Base-by-base conservation (phyloP, 2,888 invertebrate species). In the Coleophora flavipennella region DNA sequence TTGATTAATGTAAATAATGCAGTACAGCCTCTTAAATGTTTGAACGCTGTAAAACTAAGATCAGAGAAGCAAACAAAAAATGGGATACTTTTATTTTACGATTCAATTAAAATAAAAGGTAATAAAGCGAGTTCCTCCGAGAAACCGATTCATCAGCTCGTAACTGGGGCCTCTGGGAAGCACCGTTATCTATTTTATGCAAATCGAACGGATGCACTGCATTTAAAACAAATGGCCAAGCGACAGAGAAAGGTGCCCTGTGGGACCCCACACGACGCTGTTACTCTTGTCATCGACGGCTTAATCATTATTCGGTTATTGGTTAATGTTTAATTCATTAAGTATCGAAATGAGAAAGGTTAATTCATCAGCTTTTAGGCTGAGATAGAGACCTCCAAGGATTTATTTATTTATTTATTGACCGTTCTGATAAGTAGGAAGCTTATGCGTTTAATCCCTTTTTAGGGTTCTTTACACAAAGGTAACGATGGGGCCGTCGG, bases 121-220 rank as follows among this genome's bases (percentile, higher is more conserved):
- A 20, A 20, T 20, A 20, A 20, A 20, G 6, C 20, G 13, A 13
- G 10, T 33, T 33, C 8, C 29, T 11, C 31, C 31, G 31, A 25
- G 36, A 36, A 36, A 28, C 20, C 3, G 20, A 20, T 20, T 20
- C 6, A 20, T 20, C 20, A 20, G 20, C 20, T 20, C 20, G 20
- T 20, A 20, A 20, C 20, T 6, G 20, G 20, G 20, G 20, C 20
- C 20, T 20, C 20, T 20, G 28, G 14, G 29, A 13, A 26, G 25
- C 13, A 11, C 39, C 51, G 53, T 59, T 66, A 66, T 67, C 63
- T 55, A 53, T 51, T 59, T 60, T 68, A 67, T 68, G 66, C 62
- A 67, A 68, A 69, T 53, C 48, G 47, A 42, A 41, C 40, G 51
- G 52, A 56, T 49, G 59, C 55, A 55, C 47, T 50, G 54, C 48